phyloP scores from a whole-genome alignment of 2,888 invertebrate genomes.

The Thecophora atra region DNA sequence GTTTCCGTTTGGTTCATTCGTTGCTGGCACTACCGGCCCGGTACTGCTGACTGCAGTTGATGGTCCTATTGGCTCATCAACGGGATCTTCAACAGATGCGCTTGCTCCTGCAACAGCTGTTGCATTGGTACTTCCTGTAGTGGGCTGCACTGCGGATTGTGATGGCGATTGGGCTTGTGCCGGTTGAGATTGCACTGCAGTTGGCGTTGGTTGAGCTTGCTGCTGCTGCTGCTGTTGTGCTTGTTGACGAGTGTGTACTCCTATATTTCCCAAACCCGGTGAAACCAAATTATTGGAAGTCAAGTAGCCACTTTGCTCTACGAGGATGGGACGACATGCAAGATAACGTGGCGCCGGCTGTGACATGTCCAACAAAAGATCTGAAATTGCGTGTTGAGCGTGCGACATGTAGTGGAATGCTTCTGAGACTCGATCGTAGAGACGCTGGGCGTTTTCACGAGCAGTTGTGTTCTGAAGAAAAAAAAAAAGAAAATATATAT shows the following conservation, averaged over 20 bases:
- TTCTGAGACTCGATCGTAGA: constrained; percentile 80
- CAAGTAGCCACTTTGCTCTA: constrained; percentile 72
- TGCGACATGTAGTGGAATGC: constrained; percentile 87
- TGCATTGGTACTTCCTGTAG: constrained; percentile 44
- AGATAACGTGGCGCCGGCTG: constrained; percentile 76
- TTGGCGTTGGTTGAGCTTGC: constrained; percentile 45
- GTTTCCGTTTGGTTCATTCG: constrained; percentile 38
- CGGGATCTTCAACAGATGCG: constrained; percentile 55
- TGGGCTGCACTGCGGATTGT: constrained; percentile 42
- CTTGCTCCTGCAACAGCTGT: constrained; percentile 38
- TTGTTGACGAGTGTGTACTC: constrained; percentile 35
- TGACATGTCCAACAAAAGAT: constrained; percentile 79
- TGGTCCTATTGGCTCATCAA: constrained; percentile 56
- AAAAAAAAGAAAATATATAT: constrained; percentile 4
- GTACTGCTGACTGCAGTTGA: constrained; percentile 23
- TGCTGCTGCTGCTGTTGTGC: constrained; percentile 38
- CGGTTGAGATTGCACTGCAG: constrained; percentile 31
- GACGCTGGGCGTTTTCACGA: constrained; percentile 71
- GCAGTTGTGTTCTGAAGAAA: constrained; percentile 63
- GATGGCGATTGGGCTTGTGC: constrained; percentile 38
- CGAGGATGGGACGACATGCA: constrained; percentile 76
- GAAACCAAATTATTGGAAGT: constrained; percentile 61
- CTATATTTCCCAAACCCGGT: constrained; percentile 25
- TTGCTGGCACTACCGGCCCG: neutral
- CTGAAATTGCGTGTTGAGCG: constrained; percentile 88